Conservation (phyloP, 2,113 vertebrate genomes). For the Hydrolagus affinis region DNA sequence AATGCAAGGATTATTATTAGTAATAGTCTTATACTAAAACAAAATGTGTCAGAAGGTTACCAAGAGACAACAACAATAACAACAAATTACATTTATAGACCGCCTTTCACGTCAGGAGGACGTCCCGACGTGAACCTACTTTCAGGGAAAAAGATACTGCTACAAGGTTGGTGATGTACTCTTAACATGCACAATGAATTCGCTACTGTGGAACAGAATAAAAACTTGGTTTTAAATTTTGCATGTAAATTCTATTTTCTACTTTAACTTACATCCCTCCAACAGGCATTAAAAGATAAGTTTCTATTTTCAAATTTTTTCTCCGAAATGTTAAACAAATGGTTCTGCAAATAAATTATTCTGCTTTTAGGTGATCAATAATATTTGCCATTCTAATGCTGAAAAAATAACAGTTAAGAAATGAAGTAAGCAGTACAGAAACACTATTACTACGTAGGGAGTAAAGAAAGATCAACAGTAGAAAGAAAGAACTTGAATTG, state of each 20-base stretch:
- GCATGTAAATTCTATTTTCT: neutral
- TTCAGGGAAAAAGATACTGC: neutral
- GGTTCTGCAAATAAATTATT: neutral
- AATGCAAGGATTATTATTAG: neutral
- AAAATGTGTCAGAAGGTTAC: neutral
- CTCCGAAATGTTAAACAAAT: neutral
- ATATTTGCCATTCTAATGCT: neutral
- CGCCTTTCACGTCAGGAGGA: too few species aligned
- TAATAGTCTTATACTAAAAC: neutral
- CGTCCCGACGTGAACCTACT: too few species aligned
- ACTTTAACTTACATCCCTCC: neutral
- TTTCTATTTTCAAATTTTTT: neutral
- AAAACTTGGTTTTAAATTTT: neutral
- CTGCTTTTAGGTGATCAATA: neutral
- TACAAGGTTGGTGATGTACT: neutral
- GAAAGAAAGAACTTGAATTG: too few species aligned
- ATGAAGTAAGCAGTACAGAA: neutral
- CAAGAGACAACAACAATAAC: neutral
- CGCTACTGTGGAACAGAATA: neutral
- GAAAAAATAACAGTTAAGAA: neutral
- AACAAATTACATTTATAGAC: too few species aligned
- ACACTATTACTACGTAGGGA: too few species aligned
- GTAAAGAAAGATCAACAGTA: too few species aligned
- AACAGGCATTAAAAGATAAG: neutral
- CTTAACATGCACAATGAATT: neutral